These are phyloP conservation scores for Dipus sagitta DNA, from an alignment of 2,797 vertebrate genomes.

Conservation along the genomic window DNA sequence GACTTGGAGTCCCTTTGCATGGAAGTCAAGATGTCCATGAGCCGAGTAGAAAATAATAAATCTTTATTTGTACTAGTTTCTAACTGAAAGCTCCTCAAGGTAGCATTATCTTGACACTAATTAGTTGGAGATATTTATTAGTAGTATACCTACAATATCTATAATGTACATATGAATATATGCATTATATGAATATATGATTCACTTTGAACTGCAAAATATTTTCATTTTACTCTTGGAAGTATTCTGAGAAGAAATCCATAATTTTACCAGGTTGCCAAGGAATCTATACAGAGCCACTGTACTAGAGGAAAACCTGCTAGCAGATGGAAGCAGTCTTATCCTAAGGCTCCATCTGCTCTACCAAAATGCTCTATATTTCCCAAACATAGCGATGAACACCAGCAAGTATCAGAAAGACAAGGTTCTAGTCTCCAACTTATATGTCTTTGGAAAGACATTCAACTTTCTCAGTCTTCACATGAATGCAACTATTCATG, in stretches of 20 bases:
- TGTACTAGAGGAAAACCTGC: background rate
- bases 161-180: background rate
- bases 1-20: background rate
- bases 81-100: background rate
- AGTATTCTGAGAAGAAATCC: constrained; percentile 5
- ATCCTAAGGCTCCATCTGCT: background rate
- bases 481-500: background rate
- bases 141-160: background rate
- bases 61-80: constrained; percentile 46
- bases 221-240: constrained; percentile 10
- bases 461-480: background rate
- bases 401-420: background rate
- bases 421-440: background rate
- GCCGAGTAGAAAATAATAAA: background rate
- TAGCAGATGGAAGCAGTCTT: background rate
- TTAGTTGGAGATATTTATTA: background rate
- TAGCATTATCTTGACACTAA: background rate
- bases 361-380: background rate
- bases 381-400: background rate
- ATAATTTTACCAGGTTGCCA: background rate
- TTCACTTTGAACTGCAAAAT: constrained; percentile 29
- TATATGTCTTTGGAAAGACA: background rate
- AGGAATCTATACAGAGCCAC: background rate
- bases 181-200: background rate
- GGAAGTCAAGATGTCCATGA: constrained; percentile 1